Evolutionary conservation across 2,797 vertebrate species (phyloP).

Genomic region (Phaenicophaeus curvirostris): DNA sequence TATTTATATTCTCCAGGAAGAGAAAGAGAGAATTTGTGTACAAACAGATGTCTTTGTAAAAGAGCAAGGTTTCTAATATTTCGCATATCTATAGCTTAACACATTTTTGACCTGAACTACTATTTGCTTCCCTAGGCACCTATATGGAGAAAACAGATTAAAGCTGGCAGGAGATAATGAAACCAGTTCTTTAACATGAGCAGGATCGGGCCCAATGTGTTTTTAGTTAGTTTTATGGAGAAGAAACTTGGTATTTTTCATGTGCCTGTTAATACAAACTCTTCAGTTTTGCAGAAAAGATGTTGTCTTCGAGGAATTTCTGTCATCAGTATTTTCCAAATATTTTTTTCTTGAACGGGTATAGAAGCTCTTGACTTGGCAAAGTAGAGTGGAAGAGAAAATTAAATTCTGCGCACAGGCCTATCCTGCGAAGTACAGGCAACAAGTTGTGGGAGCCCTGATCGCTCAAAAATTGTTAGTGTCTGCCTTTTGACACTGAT

Average conservation of each 20-base stretch:
- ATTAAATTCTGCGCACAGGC: not conserved
- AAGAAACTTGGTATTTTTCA: not conserved
- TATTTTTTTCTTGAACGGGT: not conserved
- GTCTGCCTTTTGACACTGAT: not conserved
- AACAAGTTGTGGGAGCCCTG: not conserved
- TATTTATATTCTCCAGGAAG: constrained; percentile 48
- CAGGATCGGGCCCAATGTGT: not conserved
- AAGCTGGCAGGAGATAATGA: not conserved
- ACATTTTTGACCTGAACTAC: constrained; percentile 33
- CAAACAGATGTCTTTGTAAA: constrained; percentile 29
- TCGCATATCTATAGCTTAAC: constrained; percentile 32
- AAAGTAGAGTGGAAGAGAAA: not conserved
- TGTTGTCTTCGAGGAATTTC: not conserved
- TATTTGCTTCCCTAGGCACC: constrained; percentile 5
- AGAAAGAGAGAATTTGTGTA: constrained; percentile 32
- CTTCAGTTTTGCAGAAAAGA: not conserved
- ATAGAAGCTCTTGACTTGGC: not conserved
- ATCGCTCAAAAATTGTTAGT: not conserved
- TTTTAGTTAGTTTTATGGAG: not conserved
- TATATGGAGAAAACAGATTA: not conserved
- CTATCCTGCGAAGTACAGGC: not conserved
- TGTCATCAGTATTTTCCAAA: not conserved
- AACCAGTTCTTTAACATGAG: not conserved
- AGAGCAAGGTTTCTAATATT: constrained; percentile 20
- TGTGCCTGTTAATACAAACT: not conserved